These are phyloP conservation scores for Ctenomys sociabilis DNA, from an alignment of 2,113 vertebrate genomes.

Conservation along the genomic window DNA sequence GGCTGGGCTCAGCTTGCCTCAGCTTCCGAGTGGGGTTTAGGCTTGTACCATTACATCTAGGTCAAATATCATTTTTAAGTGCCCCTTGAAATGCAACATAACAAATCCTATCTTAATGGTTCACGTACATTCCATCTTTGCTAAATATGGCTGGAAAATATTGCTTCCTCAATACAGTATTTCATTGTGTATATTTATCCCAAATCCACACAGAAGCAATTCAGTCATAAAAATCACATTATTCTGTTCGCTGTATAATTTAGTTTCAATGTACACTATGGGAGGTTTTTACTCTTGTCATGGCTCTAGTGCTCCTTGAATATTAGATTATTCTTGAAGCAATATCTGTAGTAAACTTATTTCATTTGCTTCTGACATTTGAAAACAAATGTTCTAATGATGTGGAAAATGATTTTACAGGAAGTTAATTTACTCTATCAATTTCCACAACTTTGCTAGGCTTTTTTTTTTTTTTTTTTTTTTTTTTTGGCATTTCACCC, in stretches of 20 bases:
- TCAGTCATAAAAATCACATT: conserved; percentile 40
- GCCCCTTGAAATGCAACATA: conserved; percentile 44
- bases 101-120: conserved; percentile 43
- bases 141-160: conserved; percentile 42
- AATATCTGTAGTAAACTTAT: conserved; percentile 29
- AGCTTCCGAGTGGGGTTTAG: background rate
- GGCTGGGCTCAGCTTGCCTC: background rate
- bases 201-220: conserved; percentile 50
- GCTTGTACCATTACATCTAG: too few species aligned
- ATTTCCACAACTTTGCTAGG: conserved; percentile 67
- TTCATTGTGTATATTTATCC: conserved; percentile 26
- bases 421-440: conserved; percentile 67
- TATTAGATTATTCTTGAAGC: conserved; percentile 62
- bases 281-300: background rate
- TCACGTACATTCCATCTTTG: background rate
- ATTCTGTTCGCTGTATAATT: conserved; percentile 47
- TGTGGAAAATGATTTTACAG: conserved; percentile 67
- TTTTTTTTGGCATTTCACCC: background rate
- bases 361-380: conserved; percentile 65
- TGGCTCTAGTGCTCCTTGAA: background rate
- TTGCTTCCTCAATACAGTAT: background rate
- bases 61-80: background rate
- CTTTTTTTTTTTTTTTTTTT: background rate
- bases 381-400: conserved; percentile 77
- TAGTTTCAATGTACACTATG: conserved; percentile 38